A percentile compares a stretch with the other conserved stretches of the same genome.
These are phyloP conservation scores for Macropis europaea DNA, from an alignment of 2,888 invertebrate species.

Conservation along the genomic window DNA sequence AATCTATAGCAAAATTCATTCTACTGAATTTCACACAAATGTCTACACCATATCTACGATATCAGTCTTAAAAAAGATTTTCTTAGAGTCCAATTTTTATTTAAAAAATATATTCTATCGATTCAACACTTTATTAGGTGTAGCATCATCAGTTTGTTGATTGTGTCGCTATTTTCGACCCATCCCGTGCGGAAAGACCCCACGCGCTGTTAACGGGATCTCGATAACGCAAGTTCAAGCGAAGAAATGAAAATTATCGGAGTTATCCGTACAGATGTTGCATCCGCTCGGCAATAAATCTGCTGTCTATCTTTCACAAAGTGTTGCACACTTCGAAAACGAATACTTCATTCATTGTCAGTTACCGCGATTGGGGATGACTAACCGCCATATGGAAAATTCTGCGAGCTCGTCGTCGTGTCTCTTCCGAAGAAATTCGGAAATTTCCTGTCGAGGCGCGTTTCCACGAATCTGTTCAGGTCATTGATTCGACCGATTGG, in stretches of 20 bases:
- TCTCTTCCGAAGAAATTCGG: background rate
- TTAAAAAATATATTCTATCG: too few relatives aligned
- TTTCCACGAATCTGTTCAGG: background rate
- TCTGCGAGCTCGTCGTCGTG: constrained; percentile 40
- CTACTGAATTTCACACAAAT: too few relatives aligned
- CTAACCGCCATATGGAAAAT: constrained; percentile 49
- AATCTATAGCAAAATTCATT: too few relatives aligned
- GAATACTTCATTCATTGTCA: constrained; percentile 58
- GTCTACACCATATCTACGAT: too few relatives aligned
- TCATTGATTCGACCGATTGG: too few relatives aligned
- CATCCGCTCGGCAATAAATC: constrained; percentile 54
- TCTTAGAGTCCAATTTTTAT: too few relatives aligned
- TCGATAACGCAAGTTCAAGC: constrained; percentile 16
- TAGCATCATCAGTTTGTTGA: too few relatives aligned
- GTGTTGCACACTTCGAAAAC: constrained; percentile 32
- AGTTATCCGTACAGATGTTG: constrained; percentile 41
- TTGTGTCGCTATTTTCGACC: too few relatives aligned
- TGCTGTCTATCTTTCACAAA: constrained; percentile 37
- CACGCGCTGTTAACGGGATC: background rate
- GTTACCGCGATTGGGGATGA: constrained; percentile 16
- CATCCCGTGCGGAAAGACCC: too few relatives aligned
- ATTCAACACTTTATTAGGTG: too few relatives aligned
- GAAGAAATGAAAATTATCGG: constrained; percentile 30
- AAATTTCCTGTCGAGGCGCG: background rate
- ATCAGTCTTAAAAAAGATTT: too few relatives aligned